These are phyloP conservation scores for Zaprionus bogoriensis DNA, from an alignment of 2,888 invertebrate species.

Conservation along the genomic window DNA sequence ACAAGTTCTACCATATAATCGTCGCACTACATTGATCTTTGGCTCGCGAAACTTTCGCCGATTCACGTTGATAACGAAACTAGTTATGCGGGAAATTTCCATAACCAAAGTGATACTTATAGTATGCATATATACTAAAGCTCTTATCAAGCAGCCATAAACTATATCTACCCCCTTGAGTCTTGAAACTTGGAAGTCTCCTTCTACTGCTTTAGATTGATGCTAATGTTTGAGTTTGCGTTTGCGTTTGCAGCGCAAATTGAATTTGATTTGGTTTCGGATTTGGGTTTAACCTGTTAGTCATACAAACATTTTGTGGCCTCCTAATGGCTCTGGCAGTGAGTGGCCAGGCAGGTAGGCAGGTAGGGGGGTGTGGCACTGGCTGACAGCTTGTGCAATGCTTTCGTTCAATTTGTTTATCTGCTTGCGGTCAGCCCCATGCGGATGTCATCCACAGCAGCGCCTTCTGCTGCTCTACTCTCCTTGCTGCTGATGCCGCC, in stretches of 20 bases:
- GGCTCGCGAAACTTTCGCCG: not conserved
- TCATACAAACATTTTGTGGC: constrained; percentile 15
- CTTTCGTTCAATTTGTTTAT: constrained; percentile 31
- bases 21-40: not conserved
- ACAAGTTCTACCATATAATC: not conserved
- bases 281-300: constrained; percentile 6
- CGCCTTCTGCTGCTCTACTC: not conserved
- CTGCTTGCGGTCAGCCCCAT: constrained; percentile 24
- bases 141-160: not conserved
- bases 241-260: constrained; percentile 14
- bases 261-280: constrained; percentile 17
- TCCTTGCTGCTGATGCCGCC: not conserved
- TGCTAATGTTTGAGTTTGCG: constrained; percentile 19
- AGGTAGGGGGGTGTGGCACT: not conserved
- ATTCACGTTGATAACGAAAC: not conserved
- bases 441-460: not conserved
- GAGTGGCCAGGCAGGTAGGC: not conserved
- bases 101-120: too few relatives aligned
- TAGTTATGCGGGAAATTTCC: too few relatives aligned
- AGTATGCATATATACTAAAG: too few relatives aligned
- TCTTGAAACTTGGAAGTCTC: not conserved
- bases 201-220: not conserved
- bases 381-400: constrained; percentile 9
- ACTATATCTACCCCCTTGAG: not conserved
- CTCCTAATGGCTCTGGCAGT: not conserved